Base-by-base conservation (phyloP, 2,888 invertebrate genomes). In the Dicranocentrus wangi region DNA sequence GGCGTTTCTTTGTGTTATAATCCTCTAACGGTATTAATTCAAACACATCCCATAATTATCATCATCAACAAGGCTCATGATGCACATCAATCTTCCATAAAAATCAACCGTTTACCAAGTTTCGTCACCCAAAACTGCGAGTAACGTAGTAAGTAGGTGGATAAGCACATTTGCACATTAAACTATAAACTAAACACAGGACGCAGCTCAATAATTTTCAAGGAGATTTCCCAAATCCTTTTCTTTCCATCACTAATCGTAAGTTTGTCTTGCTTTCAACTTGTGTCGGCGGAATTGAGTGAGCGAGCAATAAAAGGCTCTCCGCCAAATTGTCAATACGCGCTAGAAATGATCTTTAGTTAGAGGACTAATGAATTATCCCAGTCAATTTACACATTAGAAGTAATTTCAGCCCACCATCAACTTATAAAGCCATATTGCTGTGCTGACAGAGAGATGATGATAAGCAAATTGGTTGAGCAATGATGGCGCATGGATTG, bases 381-480 rank as follows among this genome's bases (percentile, higher is more conserved):
- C 43, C 60, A 21, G 55, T 58, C 63, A 51, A 70, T 70, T 78
- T 78, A 53, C 71, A 55, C 78, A 53, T 77, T 71, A 78, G 63
- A 71, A 78, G 78, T 61, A 71, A 78, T 71, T 78, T 78, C 78
- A 55, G 13, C 71, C 78, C 78, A 78, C 78, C 21, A 65, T 43
- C 51, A 71, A 71, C 71, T 55, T 65, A 63, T 71, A 63, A 61
- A 71, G 55, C 28, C 70, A 71, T 55, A 55, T 78, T 78, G 42
- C 78, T 71, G n/a, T n/a, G n/a, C n/a, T n/a, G n/a, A n/a, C n/a
- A n/a, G 78, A 71, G 70, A 78, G 78, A 78, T 65, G 61, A 63
- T 70, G 78, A 78, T 78, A 71, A 71, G 78, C 71, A 78, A 78
- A 78, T 71, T 78, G 71, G 42, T 71, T 71, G 71, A 71, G 77